Evolutionary conservation across 2,797 vertebrate species (phyloP).

Genomic region (Sphaeramia orbicularis): DNA sequence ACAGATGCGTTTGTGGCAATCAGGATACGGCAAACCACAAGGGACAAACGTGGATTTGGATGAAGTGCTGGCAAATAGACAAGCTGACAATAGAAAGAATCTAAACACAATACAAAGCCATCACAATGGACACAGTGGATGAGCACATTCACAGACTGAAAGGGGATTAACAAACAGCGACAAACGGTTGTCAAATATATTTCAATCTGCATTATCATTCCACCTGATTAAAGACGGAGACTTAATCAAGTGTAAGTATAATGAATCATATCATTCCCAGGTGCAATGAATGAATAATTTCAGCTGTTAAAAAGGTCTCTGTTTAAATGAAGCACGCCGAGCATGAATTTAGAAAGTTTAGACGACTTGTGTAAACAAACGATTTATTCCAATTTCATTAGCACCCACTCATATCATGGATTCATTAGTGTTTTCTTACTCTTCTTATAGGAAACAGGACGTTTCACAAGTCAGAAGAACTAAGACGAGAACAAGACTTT

Average conservation of each 20-base stretch:
- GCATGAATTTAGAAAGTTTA: slow-evolving; percentile 23
- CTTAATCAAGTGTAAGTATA: slow-evolving; percentile 51
- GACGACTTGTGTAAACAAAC: background rate
- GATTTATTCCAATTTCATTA: no score
- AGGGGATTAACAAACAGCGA: slow-evolving; percentile 60
- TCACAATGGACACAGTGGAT: slow-evolving; percentile 34
- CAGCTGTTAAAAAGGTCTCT: slow-evolving; percentile 13
- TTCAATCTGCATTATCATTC: slow-evolving; percentile 51
- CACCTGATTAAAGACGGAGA: slow-evolving; percentile 42
- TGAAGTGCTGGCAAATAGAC: slow-evolving; percentile 51
- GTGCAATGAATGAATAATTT: slow-evolving; percentile 12
- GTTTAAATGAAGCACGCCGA: background rate
- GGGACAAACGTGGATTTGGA: slow-evolving; percentile 60
- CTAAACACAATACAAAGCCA: slow-evolving; percentile 37
- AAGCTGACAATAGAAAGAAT: slow-evolving; percentile 42
- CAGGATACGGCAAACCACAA: slow-evolving; percentile 64
- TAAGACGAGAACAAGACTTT: no score
- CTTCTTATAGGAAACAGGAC: no score
- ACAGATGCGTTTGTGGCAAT: slow-evolving; percentile 74
- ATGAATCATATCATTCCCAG: slow-evolving; percentile 28
- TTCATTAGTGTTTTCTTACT: no score
- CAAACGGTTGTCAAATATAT: slow-evolving; percentile 47
- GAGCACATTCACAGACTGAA: slow-evolving; percentile 53
- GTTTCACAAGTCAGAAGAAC: no score
- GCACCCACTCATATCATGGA: no score